Base-by-base conservation (phyloP, 23 tunicate genomes). In the Ascidia mentula region DNA sequence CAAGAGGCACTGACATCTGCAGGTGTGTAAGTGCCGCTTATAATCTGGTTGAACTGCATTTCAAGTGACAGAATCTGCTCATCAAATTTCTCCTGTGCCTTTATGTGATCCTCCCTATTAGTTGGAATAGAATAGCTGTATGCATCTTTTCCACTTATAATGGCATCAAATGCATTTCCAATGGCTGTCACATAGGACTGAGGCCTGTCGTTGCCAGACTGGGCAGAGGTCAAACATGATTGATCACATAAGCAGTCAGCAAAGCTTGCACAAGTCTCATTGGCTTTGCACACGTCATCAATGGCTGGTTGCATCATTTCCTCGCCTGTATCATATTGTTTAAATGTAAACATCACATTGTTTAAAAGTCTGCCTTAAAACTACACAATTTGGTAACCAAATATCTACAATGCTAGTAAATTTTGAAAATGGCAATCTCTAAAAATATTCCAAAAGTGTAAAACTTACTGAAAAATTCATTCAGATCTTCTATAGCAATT, bases 91-190 rank as follows among this genome's bases (percentile, higher is more conserved):
- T 53, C 24, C 13, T 53, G 65, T 9, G 12, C 65, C 13, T 53
- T 3, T 20, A 28, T 20, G 65, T 28, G 24, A 9, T 53, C 13
- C 1, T 53, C 12, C 65, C 22, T 53, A 9, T 28, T 9, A 5
- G 65, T 3, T 20, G 1, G 28, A 53, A 20, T 28, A 53, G 13
- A 20, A 28, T 28, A 53, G 4, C 24, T 28, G 4, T 3, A 9
- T 20, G 65, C 22, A 26, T 53, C 28, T 26, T 53, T 28, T 20
- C 65, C 65, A 53, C 24, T 9, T 3, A 53, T 53, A 28, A 53
- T 53, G 22, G 65, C 65, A 9, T 53, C 65, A 53, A 53, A 53
- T 53, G 65, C 65, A 53, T 53, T 53, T 53, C 65, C 65, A 9
- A 53, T 53, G 24, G 65, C 65, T 53, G 65, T 53, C 65, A 53